Evolutionary conservation across 2,797 vertebrate genomes (phyloP).

Genomic region (Podarcis siculus): DNA sequence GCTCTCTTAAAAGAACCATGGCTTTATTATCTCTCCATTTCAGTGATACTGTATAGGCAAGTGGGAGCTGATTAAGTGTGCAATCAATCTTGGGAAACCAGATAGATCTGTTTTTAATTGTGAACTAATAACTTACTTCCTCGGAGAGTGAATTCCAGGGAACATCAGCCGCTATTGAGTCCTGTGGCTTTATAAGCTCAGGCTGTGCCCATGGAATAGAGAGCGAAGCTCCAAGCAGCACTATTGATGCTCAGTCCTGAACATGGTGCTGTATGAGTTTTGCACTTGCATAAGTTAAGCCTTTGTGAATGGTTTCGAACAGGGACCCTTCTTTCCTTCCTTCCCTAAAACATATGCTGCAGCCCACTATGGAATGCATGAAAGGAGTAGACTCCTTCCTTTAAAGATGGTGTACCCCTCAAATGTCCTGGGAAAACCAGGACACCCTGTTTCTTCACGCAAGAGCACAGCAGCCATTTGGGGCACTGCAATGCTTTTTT

Average conservation of each 20-base stretch:
- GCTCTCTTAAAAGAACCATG: slow-evolving; percentile 72
- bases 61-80: slow-evolving; percentile 56
- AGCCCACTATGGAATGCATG: too few relatives aligned
- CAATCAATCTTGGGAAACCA: slow-evolving; percentile 59
- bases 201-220: slow-evolving; percentile 18
- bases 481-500: too few relatives aligned
- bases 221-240: not conserved
- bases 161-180: slow-evolving; percentile 27
- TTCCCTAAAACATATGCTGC: not conserved
- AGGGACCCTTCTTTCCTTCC: not conserved
- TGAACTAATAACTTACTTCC: slow-evolving; percentile 36
- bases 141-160: slow-evolving; percentile 41
- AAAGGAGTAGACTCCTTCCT: too few relatives aligned
- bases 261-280: not conserved
- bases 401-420: too few relatives aligned
- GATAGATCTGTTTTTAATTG: slow-evolving; percentile 67
- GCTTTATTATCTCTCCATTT: slow-evolving; percentile 72
- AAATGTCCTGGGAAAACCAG: too few relatives aligned
- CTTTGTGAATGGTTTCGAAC: not conserved
- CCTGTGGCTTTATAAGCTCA: slow-evolving; percentile 23
- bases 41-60: slow-evolving; percentile 48
- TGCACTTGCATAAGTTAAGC: not conserved
- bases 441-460: too few relatives aligned
- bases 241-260: too few relatives aligned
- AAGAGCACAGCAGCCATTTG: too few relatives aligned